phyloP scores from a whole-genome alignment of 1,140 invertebrate genomes.

The Drosophila busckii region DNA sequence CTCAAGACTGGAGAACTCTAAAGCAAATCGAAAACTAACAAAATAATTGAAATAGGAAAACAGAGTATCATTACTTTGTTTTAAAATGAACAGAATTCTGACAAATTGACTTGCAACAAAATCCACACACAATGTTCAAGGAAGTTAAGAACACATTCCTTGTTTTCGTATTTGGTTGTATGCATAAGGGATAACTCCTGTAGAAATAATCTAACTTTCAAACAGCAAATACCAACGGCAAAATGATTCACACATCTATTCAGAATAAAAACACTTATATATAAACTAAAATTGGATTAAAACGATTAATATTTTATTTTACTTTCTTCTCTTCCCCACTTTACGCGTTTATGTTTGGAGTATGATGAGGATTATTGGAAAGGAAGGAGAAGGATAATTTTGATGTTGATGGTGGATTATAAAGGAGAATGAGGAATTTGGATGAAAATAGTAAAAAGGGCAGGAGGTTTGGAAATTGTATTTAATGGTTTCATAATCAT shows the following conservation, averaged over 20 bases:
- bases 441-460: conserved; percentile 52
- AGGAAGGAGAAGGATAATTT: conserved; percentile 59
- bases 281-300: conserved; percentile 31
- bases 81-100: conserved; percentile 19
- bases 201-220: conserved; percentile 28
- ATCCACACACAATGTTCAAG: conserved; percentile 37
- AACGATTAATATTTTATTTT: conserved; percentile 73
- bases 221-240: conserved; percentile 12
- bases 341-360: conserved; percentile 72
- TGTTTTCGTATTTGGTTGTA: conserved; percentile 38
- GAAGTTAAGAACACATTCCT: conserved; percentile 30
- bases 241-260: conserved; percentile 39
- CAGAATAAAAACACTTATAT: conserved; percentile 67
- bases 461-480: conserved; percentile 43
- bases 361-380: conserved; percentile 57
- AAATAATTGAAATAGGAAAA: conserved; percentile 16
- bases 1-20: conserved; percentile 14
- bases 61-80: conserved; percentile 45
- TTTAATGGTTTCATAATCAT: conserved; percentile 29
- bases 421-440: conserved; percentile 51
- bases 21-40: conserved; percentile 13
- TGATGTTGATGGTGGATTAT: conserved; percentile 55
- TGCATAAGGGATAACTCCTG: conserved; percentile 37
- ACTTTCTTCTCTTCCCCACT: conserved; percentile 73
- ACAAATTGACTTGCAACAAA: conserved; percentile 33